Conservation (phyloP, 2,797 vertebrate genomes). For the Enteromius paludinosus region DNA sequence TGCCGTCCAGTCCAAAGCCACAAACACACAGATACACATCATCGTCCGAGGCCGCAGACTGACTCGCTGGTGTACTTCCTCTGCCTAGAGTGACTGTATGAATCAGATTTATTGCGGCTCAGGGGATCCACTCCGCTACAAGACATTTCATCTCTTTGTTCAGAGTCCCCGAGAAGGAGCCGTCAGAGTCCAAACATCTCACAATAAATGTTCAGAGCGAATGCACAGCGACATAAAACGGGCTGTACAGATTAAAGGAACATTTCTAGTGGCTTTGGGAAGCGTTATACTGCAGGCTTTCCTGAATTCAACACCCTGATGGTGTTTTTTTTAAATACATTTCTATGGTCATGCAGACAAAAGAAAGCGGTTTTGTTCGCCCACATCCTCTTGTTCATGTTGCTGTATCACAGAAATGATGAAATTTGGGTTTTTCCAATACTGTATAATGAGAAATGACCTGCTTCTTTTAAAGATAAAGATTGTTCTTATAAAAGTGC, state of each 20-base stretch:
- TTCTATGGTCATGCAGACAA: no score
- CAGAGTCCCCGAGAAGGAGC: conserved; percentile 1
- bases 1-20: conserved; percentile 32
- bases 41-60: conserved; percentile 53
- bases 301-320: background rate
- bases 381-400: background rate
- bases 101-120: conserved; percentile 44
- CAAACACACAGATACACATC: conserved; percentile 29
- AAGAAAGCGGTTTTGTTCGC: background rate
- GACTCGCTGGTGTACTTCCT: conserved; percentile 55
- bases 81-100: conserved; percentile 57
- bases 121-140: conserved; percentile 7
- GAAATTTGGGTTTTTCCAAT: background rate
- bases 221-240: background rate
- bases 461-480: background rate
- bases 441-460: background rate
- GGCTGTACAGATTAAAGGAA: conserved; percentile 13
- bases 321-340: background rate
- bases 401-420: background rate
- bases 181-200: conserved; percentile 11
- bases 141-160: conserved; percentile 35
- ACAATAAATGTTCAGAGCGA: conserved; percentile 7
- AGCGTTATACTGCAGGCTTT: background rate
- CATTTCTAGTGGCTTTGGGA: background rate
- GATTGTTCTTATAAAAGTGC: background rate